phyloP scores from a whole-genome alignment of 1,140 invertebrate species.

The Pachypeltis micranthus region DNA sequence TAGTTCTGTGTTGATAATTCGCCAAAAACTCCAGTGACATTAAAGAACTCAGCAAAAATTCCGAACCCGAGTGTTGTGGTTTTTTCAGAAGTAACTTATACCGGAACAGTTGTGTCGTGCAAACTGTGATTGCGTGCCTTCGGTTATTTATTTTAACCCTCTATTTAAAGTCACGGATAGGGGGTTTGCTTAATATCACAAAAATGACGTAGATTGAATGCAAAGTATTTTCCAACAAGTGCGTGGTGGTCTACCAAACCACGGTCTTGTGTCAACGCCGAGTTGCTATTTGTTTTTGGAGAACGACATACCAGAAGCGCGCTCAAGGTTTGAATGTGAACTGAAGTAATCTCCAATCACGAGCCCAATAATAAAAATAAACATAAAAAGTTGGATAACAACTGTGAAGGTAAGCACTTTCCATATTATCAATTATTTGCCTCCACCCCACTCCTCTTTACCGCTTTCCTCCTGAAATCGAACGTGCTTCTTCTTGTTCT shows the following conservation, averaged over 20 bases:
- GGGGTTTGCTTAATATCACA: not conserved
- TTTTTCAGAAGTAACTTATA: too few relatives aligned
- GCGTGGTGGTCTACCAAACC: not conserved
- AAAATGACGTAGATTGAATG: too few relatives aligned
- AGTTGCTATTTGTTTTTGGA: not conserved
- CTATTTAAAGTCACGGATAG: too few relatives aligned
- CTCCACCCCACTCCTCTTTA: too few relatives aligned
- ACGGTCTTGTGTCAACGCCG: not conserved
- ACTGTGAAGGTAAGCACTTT: not conserved
- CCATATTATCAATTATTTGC: too few relatives aligned
- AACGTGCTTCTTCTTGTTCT: not conserved
- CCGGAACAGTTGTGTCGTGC: too few relatives aligned
- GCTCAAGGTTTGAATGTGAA: too few relatives aligned
- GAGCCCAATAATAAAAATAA: not conserved
- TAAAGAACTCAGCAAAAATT: too few relatives aligned
- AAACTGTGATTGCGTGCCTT: conserved; percentile 4
- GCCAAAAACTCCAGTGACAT: too few relatives aligned
- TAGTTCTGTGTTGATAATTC: too few relatives aligned
- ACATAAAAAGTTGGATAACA: not conserved
- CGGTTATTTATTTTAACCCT: not conserved
- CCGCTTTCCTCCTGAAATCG: not conserved
- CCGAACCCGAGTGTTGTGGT: too few relatives aligned
- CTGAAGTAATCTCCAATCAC: not conserved
- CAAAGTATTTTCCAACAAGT: not conserved
- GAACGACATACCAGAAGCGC: not conserved